phyloP scores from a whole-genome alignment of 1,140 invertebrate species.

The Hesperophylax magnus region DNA sequence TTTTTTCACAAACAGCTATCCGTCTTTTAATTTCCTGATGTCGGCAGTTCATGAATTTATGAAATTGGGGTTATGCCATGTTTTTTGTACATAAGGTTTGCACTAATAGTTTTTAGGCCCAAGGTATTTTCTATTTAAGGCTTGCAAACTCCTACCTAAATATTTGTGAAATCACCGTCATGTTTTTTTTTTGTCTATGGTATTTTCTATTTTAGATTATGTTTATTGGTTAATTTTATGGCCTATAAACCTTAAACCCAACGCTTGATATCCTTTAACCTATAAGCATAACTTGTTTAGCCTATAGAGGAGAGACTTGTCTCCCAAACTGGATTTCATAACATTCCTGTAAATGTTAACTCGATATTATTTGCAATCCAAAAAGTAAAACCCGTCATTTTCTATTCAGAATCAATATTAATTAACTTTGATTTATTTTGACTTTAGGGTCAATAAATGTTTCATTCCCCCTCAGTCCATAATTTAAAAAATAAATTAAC shows the following conservation, averaged over 20 bases:
- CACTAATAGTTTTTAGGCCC: too few relatives aligned
- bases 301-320: background rate
- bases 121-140: too few relatives aligned
- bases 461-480: background rate
- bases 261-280: background rate
- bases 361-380: background rate
- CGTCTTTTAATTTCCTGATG: too few relatives aligned
- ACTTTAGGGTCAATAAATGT: background rate
- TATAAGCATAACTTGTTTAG: slow-evolving; percentile 5
- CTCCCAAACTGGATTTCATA: background rate
- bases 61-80: too few relatives aligned
- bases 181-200: background rate
- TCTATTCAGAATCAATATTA: background rate
- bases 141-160: too few relatives aligned
- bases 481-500: background rate
- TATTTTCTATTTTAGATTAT: background rate
- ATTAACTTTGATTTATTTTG: background rate
- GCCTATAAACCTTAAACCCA: background rate
- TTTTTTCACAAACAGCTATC: too few relatives aligned
- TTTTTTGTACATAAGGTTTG: too few relatives aligned
- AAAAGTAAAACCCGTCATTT: background rate
- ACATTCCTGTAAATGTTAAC: too few relatives aligned
- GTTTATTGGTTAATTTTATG: background rate
- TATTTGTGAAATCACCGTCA: too few relatives aligned
- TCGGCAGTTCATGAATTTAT: too few relatives aligned